Conservation (phyloP, 2,797 vertebrate species). For the Meriones psammophilus region DNA sequence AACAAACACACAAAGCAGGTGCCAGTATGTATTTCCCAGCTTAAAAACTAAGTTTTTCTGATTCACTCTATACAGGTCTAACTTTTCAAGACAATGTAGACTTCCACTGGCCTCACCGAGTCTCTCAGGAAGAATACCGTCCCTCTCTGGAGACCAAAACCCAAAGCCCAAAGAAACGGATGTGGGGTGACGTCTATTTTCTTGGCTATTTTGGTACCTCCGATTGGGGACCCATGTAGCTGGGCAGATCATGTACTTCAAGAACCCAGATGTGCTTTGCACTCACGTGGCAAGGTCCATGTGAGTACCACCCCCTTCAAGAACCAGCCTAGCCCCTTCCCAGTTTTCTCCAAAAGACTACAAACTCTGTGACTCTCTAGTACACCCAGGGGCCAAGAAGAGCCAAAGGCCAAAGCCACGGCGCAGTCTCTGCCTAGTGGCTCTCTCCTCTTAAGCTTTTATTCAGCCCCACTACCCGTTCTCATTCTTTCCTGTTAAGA, state of each 20-base stretch:
- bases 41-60: constrained; percentile 23
- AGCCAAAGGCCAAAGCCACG: not conserved
- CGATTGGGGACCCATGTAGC: not conserved
- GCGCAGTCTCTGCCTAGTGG: not conserved
- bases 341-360: constrained; percentile 34
- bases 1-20: not conserved
- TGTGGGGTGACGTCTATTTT: not conserved
- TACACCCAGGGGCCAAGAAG: not conserved
- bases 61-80: not conserved
- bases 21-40: constrained; percentile 4
- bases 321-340: not conserved
- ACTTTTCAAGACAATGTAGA: constrained; percentile 49
- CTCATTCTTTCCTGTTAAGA: not conserved
- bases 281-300: not conserved
- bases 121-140: not conserved
- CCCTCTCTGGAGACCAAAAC: constrained; percentile 40
- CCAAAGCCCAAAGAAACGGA: constrained; percentile 25
- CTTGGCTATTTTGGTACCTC: not conserved
- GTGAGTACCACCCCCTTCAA: not conserved
- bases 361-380: not conserved
- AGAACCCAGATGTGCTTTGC: not conserved
- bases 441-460: not conserved
- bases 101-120: not conserved
- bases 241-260: not conserved
- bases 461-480: not conserved